Evolutionary conservation across 2,113 vertebrate genomes (phyloP).

Genomic region (Prunella himalayana): DNA sequence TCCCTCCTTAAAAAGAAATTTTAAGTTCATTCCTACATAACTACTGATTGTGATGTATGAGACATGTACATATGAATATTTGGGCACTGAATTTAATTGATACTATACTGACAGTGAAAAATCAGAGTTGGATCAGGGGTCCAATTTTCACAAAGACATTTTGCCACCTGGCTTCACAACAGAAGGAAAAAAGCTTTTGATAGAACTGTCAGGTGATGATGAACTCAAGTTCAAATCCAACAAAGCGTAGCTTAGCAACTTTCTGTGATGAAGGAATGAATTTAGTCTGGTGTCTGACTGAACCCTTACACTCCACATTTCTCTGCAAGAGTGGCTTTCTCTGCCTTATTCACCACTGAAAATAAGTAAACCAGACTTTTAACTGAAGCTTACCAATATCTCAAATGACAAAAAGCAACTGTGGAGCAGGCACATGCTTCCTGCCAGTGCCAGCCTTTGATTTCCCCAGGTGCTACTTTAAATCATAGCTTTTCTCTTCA

Average conservation of each 20-base stretch:
- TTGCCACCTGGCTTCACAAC: conserved; percentile 46
- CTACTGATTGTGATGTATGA: neutral
- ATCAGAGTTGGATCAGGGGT: neutral
- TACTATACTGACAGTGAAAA: neutral
- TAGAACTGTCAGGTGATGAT: conserved; percentile 17
- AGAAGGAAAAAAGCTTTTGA: conserved; percentile 31
- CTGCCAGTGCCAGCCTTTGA: neutral
- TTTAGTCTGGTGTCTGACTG: neutral
- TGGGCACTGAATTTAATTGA: neutral
- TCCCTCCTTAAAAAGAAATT: neutral
- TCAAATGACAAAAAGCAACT: conserved; percentile 13
- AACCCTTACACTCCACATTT: neutral
- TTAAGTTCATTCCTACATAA: neutral
- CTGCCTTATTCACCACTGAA: neutral
- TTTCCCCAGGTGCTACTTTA: conserved; percentile 24
- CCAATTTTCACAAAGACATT: conserved; percentile 17
- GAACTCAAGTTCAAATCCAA: conserved; percentile 38
- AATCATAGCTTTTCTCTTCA: neutral
- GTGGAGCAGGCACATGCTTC: neutral
- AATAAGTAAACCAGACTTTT: conserved; percentile 18
- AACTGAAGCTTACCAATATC: conserved; percentile 2
- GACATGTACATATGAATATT: neutral
- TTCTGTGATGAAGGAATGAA: conserved; percentile 2
- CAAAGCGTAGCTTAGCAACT: conserved; percentile 6
- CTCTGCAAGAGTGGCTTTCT: neutral